These are phyloP conservation scores for Sebastes reedi DNA, from an alignment of 2,797 vertebrate species.

Conservation along the genomic window DNA sequence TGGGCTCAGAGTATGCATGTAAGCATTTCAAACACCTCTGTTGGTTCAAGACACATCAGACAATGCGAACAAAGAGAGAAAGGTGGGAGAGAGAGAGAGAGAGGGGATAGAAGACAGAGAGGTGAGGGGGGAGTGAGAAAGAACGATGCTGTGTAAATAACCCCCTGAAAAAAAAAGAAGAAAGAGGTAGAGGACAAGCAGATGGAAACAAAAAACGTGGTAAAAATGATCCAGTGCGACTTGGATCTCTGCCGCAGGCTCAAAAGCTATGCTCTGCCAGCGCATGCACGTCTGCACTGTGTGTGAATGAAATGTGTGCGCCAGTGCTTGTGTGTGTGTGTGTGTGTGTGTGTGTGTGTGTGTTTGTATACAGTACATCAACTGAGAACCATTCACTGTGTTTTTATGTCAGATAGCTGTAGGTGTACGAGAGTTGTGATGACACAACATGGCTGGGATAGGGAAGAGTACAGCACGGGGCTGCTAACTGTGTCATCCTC, in stretches of 20 bases:
- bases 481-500: constrained; percentile 12
- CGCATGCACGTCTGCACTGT: constrained; percentile 36
- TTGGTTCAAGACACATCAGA: constrained; percentile 36
- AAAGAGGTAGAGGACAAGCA: constrained; percentile 54
- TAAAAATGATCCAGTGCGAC: constrained; percentile 61
- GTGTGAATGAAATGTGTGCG: constrained; percentile 48
- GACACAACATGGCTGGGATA: constrained; percentile 14
- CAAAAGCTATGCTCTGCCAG: constrained; percentile 34
- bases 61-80: constrained; percentile 13
- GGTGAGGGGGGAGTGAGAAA: constrained; percentile 12
- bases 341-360: background rate
- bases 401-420: constrained; percentile 31
- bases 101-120: background rate
- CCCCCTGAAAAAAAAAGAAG: constrained; percentile 37
- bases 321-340: background rate
- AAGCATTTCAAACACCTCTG: constrained; percentile 54
- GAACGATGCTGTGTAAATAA: constrained; percentile 36
- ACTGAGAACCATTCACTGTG: constrained; percentile 23
- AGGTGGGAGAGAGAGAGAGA: background rate
- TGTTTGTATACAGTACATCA: constrained; percentile 5
- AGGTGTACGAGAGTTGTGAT: constrained; percentile 10
- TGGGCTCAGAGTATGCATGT: constrained; percentile 42
- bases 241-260: constrained; percentile 62
- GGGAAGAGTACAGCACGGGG: background rate
- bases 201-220: constrained; percentile 64